Percentiles rank a stretch among this genome's conserved stretches.
phyloP scores from a whole-genome alignment of 2,797 vertebrate genomes.

The Oophaga sylvatica region DNA sequence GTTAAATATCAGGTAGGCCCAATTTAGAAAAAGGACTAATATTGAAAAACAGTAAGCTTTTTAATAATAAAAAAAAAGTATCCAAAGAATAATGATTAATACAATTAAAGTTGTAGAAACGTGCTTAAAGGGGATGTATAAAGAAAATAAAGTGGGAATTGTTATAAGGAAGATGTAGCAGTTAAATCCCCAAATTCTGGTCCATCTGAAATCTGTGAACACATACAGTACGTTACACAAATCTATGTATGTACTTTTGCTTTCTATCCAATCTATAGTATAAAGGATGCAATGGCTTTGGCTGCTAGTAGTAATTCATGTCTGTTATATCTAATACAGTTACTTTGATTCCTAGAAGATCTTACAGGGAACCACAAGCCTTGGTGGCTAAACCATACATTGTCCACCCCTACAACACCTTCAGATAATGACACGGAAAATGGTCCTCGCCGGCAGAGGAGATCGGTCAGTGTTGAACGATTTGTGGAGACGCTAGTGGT shows the following conservation, averaged over 20 bases:
- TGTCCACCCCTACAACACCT: conserved; percentile 68
- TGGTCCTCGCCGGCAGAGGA: conserved; percentile 77
- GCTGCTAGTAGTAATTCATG: background rate
- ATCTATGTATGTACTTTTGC: background rate
- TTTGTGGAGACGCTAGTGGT: conserved; percentile 98
- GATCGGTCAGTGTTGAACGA: conserved; percentile 93
- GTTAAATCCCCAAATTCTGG: background rate
- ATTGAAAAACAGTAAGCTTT: too few species aligned
- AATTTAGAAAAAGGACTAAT: too few species aligned
- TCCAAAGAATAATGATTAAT: too few species aligned
- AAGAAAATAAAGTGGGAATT: too few species aligned
- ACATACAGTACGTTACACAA: too few species aligned
- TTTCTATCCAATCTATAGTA: background rate
- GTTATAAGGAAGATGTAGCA: too few species aligned
- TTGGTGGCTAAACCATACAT: conserved; percentile 75
- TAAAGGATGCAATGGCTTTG: background rate
- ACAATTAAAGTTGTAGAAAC: too few species aligned
- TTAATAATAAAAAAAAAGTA: too few species aligned
- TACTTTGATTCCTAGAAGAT: conserved; percentile 75
- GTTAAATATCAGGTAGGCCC: too few species aligned
- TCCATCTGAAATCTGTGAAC: background rate
- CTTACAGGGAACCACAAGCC: conserved; percentile 75
- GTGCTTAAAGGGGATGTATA: too few species aligned
- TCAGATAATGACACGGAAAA: conserved; percentile 70
- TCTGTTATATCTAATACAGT: conserved; percentile 9